These are phyloP conservation scores for Apostichopus californicus DNA, from an alignment of 35 echinoderm and acorn worm genomes.

Conservation along the genomic window DNA sequence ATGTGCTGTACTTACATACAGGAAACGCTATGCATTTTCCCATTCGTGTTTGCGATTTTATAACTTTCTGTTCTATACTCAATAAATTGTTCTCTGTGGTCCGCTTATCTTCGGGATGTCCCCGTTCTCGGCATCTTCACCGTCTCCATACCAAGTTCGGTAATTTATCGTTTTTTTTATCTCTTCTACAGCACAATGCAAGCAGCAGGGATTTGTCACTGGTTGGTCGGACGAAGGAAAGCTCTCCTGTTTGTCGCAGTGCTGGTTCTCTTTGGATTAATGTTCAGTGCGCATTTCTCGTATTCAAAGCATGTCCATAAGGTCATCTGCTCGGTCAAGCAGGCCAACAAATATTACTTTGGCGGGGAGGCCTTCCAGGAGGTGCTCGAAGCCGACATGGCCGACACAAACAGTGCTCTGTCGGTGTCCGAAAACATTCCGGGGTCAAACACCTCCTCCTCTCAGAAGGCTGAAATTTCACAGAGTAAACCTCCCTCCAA, in stretches of 20 bases:
- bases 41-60: no score
- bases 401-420: constrained; percentile 6
- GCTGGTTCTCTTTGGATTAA: constrained; percentile 13
- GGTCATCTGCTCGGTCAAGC: constrained; percentile 45
- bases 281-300: constrained; percentile 53
- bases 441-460: not conserved
- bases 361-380: constrained; percentile 33
- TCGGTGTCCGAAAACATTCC: constrained; percentile 25
- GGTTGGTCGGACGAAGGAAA: constrained; percentile 56
- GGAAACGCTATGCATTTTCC: no score
- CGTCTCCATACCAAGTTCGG: no score
- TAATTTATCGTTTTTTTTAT: not conserved
- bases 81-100: no score
- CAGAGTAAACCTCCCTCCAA: constrained; percentile 1
- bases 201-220: constrained; percentile 49
- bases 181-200: constrained; percentile 49
- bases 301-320: constrained; percentile 57
- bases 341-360: constrained; percentile 57
- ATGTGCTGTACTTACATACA: no score
- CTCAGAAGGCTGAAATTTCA: constrained; percentile 19
- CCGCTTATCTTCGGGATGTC: no score
- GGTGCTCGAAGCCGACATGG: constrained; percentile 9
- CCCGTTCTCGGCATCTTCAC: no score
- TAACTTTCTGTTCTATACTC: no score
- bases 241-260: not conserved